Percentiles rank a stretch among this genome's conserved stretches.
These are phyloP conservation scores for Phoebastria nigripes DNA, from an alignment of 2,797 vertebrate species.

Conservation along the genomic window DNA sequence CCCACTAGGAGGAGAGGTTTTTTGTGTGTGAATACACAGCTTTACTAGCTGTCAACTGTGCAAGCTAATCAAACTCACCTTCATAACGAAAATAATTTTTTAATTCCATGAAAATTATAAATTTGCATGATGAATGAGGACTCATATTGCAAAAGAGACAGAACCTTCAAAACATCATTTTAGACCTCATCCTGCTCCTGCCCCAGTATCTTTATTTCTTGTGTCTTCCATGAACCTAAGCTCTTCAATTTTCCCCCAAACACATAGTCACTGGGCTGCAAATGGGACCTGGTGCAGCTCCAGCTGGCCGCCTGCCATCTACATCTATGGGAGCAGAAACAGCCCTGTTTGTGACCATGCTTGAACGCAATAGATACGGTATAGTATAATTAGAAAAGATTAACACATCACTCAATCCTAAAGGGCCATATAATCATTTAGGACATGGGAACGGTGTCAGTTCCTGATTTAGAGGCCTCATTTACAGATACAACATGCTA, in stretches of 20 bases:
- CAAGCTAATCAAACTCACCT: not conserved
- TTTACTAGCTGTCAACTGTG: not conserved
- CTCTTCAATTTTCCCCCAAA: not conserved
- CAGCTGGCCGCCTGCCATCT: constrained; percentile 21
- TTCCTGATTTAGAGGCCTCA: constrained; percentile 21
- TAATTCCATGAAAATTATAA: constrained; percentile 17
- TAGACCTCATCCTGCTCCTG: not conserved
- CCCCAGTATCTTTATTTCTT: not conserved
- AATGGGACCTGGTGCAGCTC: not conserved
- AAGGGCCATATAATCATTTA: constrained; percentile 25
- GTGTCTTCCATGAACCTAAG: not conserved
- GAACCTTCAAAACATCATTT: constrained; percentile 18
- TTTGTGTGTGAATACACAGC: not conserved
- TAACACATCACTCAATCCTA: not conserved
- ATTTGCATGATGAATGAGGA: not conserved
- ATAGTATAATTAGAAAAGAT: not conserved
- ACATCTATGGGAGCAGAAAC: constrained; percentile 1
- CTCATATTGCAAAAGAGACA: not conserved
- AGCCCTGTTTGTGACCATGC: not conserved
- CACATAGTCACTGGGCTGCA: not conserved
- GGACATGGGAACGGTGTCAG: constrained; percentile 15
- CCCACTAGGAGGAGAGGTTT: not conserved
- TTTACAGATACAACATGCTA: not conserved
- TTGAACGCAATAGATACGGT: not conserved
- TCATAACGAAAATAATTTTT: not conserved